Evolutionary conservation across 2,888 invertebrate species (phyloP).

Genomic region (Biston stratarius): DNA sequence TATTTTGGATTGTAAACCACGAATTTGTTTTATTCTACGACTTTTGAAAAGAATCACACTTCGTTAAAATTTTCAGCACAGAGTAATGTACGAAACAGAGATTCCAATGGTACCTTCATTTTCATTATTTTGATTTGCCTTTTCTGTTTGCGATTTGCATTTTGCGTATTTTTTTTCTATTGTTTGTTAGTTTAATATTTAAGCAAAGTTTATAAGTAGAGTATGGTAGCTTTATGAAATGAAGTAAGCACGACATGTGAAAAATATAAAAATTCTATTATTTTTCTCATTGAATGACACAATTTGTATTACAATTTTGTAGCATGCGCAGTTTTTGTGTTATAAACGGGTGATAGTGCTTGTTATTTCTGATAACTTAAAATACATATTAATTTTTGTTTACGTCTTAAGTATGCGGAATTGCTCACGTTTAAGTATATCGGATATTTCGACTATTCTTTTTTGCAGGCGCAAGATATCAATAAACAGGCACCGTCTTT

Average conservation of each 20-base stretch:
- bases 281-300: too few species aligned
- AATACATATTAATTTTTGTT: too few species aligned
- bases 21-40: background rate
- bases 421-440: too few species aligned
- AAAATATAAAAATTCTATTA: too few species aligned
- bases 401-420: too few species aligned
- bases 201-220: background rate
- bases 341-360: too few species aligned
- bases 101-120: slow-evolving; percentile 10
- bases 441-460: too few species aligned
- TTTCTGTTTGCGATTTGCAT: background rate
- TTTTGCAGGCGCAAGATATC: too few species aligned
- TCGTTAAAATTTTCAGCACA: slow-evolving; percentile 24
- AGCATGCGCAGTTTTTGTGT: background rate
- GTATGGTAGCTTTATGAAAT: background rate
- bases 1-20: background rate
- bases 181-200: background rate
- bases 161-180: background rate
- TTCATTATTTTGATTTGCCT: slow-evolving; percentile 5
- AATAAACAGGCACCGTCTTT: too few species aligned
- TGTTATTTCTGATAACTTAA: too few species aligned
- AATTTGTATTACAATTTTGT: background rate
- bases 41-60: background rate
- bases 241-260: background rate
- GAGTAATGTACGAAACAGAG: slow-evolving; percentile 25